These are phyloP conservation scores for Xestia sexstrigata DNA, from an alignment of 2,888 invertebrate genomes.

Conservation along the genomic window DNA sequence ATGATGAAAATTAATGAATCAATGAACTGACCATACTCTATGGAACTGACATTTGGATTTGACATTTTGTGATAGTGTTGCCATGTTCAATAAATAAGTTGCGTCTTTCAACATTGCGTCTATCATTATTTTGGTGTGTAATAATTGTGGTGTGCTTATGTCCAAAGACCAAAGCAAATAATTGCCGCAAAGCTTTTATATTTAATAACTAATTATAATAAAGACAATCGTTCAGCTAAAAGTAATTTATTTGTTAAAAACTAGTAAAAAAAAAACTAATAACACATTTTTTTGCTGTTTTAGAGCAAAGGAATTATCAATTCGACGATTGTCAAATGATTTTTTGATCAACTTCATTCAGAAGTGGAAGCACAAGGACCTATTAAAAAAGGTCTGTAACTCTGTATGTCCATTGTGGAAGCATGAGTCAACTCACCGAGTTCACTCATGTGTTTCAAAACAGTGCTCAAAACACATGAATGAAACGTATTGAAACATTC, in stretches of 20 bases:
- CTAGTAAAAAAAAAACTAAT: background rate
- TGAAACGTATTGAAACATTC: background rate
- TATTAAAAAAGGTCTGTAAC: no score
- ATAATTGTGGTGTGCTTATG: no score
- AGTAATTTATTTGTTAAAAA: background rate
- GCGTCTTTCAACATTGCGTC: no score
- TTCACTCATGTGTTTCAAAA: no score
- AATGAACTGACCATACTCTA: no score
- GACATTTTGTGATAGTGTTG: background rate
- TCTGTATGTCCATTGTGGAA: no score
- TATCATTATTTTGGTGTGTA: background rate
- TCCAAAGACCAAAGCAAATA: no score
- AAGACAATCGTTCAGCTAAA: background rate
- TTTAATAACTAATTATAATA: no score
- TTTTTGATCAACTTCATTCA: background rate
- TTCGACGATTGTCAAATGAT: background rate
- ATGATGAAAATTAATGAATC: no score
- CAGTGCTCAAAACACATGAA: constrained; percentile 3
- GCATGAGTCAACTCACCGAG: no score
- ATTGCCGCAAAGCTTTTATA: no score
- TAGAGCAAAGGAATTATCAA: background rate
- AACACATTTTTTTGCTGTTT: background rate
- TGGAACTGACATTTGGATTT: background rate
- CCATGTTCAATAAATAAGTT: background rate
- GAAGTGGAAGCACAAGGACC: background rate